Conservation (phyloP, 2,113 vertebrate genomes). For the Anser cygnoides region DNA sequence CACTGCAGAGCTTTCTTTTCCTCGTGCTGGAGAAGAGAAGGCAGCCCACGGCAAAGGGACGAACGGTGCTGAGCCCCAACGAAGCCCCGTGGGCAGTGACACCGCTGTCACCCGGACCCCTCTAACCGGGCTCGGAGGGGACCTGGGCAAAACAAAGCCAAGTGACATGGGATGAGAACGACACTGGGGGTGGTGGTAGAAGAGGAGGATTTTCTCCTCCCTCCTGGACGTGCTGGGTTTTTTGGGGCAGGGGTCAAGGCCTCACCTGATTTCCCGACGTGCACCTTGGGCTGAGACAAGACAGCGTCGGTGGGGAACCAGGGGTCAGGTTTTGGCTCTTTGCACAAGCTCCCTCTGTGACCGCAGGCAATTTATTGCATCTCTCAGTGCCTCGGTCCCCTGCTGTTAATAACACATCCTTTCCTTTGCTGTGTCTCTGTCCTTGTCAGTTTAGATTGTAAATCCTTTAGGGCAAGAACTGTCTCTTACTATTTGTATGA, state of each 20-base stretch:
- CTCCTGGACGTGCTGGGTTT: neutral
- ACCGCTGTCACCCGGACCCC: neutral
- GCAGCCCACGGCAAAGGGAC: neutral
- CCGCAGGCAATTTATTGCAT: slow-evolving; percentile 24
- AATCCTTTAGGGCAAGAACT: slow-evolving; percentile 49
- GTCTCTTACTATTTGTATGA: neutral
- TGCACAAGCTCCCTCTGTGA: neutral
- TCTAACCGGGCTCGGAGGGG: neutral
- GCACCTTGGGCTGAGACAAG: neutral
- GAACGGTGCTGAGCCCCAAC: neutral
- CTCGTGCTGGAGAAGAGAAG: neutral
- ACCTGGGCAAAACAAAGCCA: fast-evolving
- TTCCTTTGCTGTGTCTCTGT: slow-evolving; percentile 43
- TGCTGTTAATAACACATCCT: slow-evolving; percentile 56
- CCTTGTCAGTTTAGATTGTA: slow-evolving; percentile 51
- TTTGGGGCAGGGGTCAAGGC: neutral
- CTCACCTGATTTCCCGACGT: neutral
- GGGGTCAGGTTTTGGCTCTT: neutral
- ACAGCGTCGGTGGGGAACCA: fast-evolving
- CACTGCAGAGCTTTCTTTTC: neutral
- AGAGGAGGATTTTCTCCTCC: neutral
- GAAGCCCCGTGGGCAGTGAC: neutral
- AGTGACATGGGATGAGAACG: too few species aligned
- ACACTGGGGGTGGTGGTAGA: fast-evolving
- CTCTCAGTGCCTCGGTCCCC: neutral